phyloP scores from a whole-genome alignment of 2,113 vertebrate genomes.

The Pedionomus torquatus region DNA sequence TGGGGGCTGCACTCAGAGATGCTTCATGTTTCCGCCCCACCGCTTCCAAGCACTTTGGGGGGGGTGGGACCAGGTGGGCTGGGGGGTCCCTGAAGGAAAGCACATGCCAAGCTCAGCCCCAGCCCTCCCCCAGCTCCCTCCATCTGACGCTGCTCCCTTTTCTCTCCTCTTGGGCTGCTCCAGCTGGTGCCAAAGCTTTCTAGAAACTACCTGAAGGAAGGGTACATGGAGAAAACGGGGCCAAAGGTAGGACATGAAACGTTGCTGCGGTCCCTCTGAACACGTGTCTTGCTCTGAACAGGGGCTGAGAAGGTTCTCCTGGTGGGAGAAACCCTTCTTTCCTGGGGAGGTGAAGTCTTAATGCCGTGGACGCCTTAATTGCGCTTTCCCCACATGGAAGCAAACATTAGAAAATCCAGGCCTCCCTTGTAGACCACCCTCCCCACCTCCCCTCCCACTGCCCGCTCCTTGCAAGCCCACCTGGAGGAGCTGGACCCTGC shows the following conservation, averaged over 20 bases:
- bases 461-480: background rate
- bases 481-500: background rate
- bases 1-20: background rate
- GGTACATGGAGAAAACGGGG: conserved; percentile 82
- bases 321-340: background rate
- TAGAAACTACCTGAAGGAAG: conserved; percentile 90
- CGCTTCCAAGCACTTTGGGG: background rate
- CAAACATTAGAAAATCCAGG: background rate
- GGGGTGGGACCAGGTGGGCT: background rate
- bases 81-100: too few species aligned
- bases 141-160: background rate
- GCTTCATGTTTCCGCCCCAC: background rate
- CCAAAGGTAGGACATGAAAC: conserved; percentile 83
- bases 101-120: too few species aligned
- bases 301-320: background rate
- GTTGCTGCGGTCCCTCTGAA: background rate
- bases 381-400: background rate
- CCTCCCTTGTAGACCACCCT: background rate
- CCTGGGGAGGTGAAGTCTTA: background rate
- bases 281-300: fast-evolving
- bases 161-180: background rate
- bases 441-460: background rate
- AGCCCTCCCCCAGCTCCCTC: background rate
- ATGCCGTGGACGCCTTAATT: fast-evolving
- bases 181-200: conserved; percentile 94